Conservation (phyloP, 1,140 invertebrate species). For the Apis cerana region DNA sequence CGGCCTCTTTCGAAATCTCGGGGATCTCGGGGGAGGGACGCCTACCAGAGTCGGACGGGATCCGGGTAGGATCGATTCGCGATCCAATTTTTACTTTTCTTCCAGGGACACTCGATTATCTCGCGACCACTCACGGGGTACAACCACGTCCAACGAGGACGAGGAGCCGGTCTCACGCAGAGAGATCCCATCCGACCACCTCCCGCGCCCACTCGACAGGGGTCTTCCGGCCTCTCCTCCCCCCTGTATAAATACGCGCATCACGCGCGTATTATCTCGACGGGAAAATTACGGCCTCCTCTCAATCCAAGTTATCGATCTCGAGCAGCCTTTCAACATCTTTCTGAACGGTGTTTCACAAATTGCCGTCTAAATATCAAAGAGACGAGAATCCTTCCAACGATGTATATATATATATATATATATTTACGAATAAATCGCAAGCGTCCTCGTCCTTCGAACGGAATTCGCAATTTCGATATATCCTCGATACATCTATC, state of each 20-base stretch:
- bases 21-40: too few relatives aligned
- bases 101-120: neutral
- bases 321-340: neutral
- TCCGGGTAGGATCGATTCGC: too few relatives aligned
- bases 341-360: too few relatives aligned
- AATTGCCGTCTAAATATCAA: too few relatives aligned
- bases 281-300: constrained; percentile 31
- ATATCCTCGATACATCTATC: neutral
- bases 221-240: constrained; percentile 64
- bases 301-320: too few relatives aligned
- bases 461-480: neutral
- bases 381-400: constrained; percentile 7
- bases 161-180: constrained; percentile 72
- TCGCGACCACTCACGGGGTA: constrained; percentile 72
- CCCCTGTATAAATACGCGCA: constrained; percentile 65
- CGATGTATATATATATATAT: too few relatives aligned
- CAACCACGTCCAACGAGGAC: constrained; percentile 71
- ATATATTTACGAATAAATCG: too few relatives aligned
- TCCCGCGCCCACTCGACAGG: constrained; percentile 59
- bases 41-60: too few relatives aligned
- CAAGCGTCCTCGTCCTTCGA: neutral
- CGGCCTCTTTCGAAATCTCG: too few relatives aligned
- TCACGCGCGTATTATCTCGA: constrained; percentile 58
- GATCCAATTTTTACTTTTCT: neutral
- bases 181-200: constrained; percentile 63